phyloP scores from a whole-genome alignment of 2,888 invertebrate species.

The Hirudinaria manillensis region DNA sequence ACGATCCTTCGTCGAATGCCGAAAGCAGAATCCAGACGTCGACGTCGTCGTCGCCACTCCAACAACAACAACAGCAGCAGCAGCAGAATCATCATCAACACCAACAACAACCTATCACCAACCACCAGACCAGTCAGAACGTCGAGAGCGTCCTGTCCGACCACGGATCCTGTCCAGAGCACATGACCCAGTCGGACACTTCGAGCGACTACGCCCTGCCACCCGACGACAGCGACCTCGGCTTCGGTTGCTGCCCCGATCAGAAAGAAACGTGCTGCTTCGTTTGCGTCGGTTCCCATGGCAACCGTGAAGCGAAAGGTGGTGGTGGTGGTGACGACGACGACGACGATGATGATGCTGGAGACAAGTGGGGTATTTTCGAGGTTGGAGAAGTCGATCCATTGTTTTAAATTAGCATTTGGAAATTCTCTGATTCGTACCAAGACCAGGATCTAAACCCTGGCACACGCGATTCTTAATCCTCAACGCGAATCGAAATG shows the following conservation, averaged over 20 bases:
- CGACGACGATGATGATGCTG: background rate
- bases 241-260: background rate
- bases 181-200: slow-evolving; percentile 59
- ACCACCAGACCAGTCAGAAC: background rate
- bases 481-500: background rate
- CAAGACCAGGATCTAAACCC: no score
- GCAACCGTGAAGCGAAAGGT: background rate
- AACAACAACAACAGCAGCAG: background rate
- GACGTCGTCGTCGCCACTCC: background rate
- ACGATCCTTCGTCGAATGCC: background rate
- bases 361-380: background rate
- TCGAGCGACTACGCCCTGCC: slow-evolving; percentile 94
- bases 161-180: slow-evolving; percentile 27
- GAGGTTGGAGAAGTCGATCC: background rate
- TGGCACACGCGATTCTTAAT: no score
- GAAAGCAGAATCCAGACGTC: background rate
- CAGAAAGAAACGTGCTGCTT: background rate
- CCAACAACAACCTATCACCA: background rate
- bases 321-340: background rate
- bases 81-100: background rate
- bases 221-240: slow-evolving; percentile 69
- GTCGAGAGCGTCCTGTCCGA: slow-evolving; percentile 22
- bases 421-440: background rate
- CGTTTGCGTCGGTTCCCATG: background rate
- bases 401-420: background rate